A percentile compares a stretch with the other conserved stretches of the same genome.
phyloP scores from a whole-genome alignment of 2,797 vertebrate genomes.

The Toxotes lorentzi region DNA sequence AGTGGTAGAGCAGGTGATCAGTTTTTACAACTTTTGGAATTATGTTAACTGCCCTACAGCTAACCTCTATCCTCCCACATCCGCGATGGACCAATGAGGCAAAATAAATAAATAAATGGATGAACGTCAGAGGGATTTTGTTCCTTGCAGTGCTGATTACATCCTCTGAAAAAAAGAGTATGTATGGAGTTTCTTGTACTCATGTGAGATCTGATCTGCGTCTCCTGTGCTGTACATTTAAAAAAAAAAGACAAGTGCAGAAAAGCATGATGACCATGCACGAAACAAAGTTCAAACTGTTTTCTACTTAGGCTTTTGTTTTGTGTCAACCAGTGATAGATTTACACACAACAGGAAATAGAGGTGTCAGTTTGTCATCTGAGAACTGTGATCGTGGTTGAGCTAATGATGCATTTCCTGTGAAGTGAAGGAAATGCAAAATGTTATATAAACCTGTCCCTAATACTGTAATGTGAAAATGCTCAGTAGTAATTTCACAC shows the following conservation, averaged over 20 bases:
- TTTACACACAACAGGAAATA: background rate
- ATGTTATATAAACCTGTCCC: background rate
- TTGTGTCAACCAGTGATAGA: background rate
- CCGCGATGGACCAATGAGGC: background rate
- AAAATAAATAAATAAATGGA: background rate
- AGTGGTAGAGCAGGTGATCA: background rate
- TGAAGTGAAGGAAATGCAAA: background rate
- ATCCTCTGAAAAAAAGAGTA: background rate
- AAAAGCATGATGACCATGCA: background rate
- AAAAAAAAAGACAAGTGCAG: background rate
- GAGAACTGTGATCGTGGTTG: too few relatives aligned
- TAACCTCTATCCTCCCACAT: background rate
- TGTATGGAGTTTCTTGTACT: background rate
- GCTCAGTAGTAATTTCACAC: background rate
- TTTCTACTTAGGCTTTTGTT: too few relatives aligned
- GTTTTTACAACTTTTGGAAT: constrained; percentile 15
- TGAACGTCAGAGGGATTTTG: background rate
- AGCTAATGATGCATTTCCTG: too few relatives aligned
- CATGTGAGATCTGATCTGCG: background rate
- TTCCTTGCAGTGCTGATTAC: background rate
- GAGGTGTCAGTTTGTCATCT: too few relatives aligned
- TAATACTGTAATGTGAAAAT: constrained; percentile 3
- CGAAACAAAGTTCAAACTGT: background rate
- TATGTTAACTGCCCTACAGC: constrained; percentile 8
- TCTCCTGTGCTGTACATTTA: background rate